A percentile compares a stretch with the other conserved stretches of the same genome.
These are phyloP conservation scores for Python bivittatus DNA, from an alignment of 2,113 vertebrate species.

Conservation along the genomic window DNA sequence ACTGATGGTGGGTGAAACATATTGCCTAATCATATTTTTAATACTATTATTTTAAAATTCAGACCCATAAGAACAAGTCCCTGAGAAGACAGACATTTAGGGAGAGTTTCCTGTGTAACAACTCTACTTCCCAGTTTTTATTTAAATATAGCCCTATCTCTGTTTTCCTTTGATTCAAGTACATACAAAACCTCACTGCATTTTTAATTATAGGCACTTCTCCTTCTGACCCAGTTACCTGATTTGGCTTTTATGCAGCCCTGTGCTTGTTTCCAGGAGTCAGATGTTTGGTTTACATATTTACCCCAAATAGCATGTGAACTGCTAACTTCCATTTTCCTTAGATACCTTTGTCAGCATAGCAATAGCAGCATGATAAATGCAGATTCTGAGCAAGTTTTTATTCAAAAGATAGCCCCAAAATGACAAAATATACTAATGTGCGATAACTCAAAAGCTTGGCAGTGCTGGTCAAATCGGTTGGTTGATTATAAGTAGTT, in stretches of 20 bases:
- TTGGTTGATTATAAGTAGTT: neutral
- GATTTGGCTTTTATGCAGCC: constrained; percentile 49
- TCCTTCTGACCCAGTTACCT: constrained; percentile 55
- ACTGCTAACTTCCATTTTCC: neutral
- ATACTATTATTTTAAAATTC: neutral
- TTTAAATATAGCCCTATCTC: constrained; percentile 61
- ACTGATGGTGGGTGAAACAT: too few species aligned
- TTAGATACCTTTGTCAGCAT: neutral
- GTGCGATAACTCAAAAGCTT: neutral
- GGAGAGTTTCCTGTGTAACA: neutral
- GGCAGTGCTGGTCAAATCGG: neutral
- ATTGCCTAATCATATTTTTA: too few species aligned
- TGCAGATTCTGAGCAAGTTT: neutral
- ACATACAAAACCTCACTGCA: constrained; percentile 35
- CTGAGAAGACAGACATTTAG: too few species aligned
- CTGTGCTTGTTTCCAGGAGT: constrained; percentile 57
- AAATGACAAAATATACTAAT: neutral
- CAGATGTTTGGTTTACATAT: constrained; percentile 25
- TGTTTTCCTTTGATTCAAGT: constrained; percentile 54
- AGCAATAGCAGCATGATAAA: neutral
- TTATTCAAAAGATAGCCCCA: neutral
- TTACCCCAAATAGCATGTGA: neutral
- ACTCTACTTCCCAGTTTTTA: constrained; percentile 41
- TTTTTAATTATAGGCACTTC: constrained; percentile 52
- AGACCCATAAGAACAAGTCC: neutral